Conservation (phyloP, 1,140 invertebrate genomes). For the Ostrea edulis region DNA sequence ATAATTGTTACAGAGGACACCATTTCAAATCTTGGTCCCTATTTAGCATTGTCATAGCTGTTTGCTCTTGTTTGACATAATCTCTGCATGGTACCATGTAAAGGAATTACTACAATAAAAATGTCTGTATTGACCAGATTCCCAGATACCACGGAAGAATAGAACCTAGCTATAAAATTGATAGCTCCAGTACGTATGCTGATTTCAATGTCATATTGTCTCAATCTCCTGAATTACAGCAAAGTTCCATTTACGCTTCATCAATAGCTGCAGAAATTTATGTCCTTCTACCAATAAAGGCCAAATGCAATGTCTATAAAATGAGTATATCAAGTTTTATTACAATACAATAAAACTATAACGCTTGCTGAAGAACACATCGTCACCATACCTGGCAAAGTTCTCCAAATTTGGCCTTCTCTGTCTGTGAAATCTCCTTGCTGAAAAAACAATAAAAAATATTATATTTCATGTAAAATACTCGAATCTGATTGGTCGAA, state of each 20-base stretch:
- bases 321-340: no score
- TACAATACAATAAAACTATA: no score
- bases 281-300: not conserved
- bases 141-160: not conserved
- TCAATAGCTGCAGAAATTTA: not conserved
- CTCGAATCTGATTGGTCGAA: no score
- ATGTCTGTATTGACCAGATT: not conserved
- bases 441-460: slow-evolving; percentile 60
- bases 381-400: slow-evolving; percentile 67
- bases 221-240: not conserved
- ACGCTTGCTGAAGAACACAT: not conserved
- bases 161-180: not conserved
- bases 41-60: not conserved
- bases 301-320: not conserved
- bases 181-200: not conserved
- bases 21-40: not conserved
- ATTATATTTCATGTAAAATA: no score
- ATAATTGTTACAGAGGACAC: not conserved
- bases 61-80: not conserved
- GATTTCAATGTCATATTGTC: not conserved
- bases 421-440: slow-evolving; percentile 69
- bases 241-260: no score
- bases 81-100: not conserved
- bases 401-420: slow-evolving; percentile 76
- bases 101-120: not conserved